Percentiles rank a stretch among this genome's conserved stretches.
phyloP scores from a whole-genome alignment of 2,888 invertebrate species.

The Dynastes grantii region DNA sequence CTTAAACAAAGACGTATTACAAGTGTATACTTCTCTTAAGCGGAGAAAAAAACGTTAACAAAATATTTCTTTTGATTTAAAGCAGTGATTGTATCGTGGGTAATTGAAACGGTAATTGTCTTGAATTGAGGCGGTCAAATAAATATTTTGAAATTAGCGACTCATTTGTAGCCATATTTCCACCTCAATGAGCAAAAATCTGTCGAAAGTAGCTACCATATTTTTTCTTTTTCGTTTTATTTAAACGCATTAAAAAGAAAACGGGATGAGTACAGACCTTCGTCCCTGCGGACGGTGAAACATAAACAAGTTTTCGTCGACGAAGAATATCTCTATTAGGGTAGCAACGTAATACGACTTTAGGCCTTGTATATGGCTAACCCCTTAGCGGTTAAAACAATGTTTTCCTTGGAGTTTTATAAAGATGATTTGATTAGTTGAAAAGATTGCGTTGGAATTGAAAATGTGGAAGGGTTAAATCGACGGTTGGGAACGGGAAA shows the following conservation, averaged over 20 bases:
- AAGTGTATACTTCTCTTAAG: too few species aligned
- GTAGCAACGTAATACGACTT: slow-evolving; percentile 1
- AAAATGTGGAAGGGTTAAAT: slow-evolving; percentile 34
- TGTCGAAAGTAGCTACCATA: not conserved
- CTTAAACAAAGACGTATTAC: too few species aligned
- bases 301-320: slow-evolving; percentile 12
- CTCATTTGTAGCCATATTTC: not conserved
- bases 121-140: too few species aligned
- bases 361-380: slow-evolving; percentile 26
- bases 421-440: slow-evolving; percentile 42
- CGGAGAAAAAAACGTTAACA: too few species aligned
- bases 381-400: slow-evolving; percentile 39
- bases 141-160: too few species aligned
- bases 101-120: too few species aligned
- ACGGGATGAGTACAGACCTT: not conserved
- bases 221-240: too few species aligned
- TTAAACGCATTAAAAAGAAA: too few species aligned
- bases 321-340: slow-evolving; percentile 13
- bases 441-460: slow-evolving; percentile 47
- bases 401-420: slow-evolving; percentile 42
- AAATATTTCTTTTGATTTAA: too few species aligned
- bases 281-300: not conserved
- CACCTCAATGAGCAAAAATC: not conserved
- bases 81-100: too few species aligned
- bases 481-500: not conserved